Conservation (phyloP, 1,140 invertebrate species). For the Apocrypta bakeri region DNA sequence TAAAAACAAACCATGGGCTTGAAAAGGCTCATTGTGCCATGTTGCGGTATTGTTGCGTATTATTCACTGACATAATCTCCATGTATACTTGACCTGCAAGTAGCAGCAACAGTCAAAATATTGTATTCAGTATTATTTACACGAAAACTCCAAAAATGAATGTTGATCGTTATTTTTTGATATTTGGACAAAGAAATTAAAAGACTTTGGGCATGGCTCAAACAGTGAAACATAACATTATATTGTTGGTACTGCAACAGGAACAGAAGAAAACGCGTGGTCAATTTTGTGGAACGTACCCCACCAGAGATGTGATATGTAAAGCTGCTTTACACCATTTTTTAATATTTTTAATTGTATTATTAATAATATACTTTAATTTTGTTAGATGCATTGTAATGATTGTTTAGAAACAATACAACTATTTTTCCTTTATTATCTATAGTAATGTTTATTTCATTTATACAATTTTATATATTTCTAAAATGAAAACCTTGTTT, state of each 20-base stretch:
- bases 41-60: constrained; percentile 26
- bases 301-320: constrained; percentile 73
- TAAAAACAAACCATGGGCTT: constrained; percentile 76
- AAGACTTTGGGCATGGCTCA: neutral
- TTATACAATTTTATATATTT: constrained; percentile 36
- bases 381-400: constrained; percentile 64
- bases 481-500: constrained; percentile 32
- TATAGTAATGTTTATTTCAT: constrained; percentile 36
- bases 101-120: constrained; percentile 17
- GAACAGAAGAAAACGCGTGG: constrained; percentile 29
- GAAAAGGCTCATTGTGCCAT: constrained; percentile 14
- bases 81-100: constrained; percentile 17
- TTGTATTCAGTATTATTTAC: constrained; percentile 44
- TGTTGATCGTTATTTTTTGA: constrained; percentile 22
- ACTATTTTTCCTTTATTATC: constrained; percentile 54
- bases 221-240: constrained; percentile 21
- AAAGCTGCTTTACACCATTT: constrained; percentile 72
- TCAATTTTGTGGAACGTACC: constrained; percentile 53
- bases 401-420: constrained; percentile 63
- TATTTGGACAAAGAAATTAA: constrained; percentile 2
- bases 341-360: constrained; percentile 64
- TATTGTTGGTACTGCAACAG: constrained; percentile 41
- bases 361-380: constrained; percentile 68
- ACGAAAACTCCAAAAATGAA: constrained; percentile 18
- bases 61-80: constrained; percentile 30